A percentile compares a stretch with the other conserved stretches of the same genome.
phyloP scores from a whole-genome alignment of 2,888 invertebrate genomes.

The Brassicogethes aeneus region DNA sequence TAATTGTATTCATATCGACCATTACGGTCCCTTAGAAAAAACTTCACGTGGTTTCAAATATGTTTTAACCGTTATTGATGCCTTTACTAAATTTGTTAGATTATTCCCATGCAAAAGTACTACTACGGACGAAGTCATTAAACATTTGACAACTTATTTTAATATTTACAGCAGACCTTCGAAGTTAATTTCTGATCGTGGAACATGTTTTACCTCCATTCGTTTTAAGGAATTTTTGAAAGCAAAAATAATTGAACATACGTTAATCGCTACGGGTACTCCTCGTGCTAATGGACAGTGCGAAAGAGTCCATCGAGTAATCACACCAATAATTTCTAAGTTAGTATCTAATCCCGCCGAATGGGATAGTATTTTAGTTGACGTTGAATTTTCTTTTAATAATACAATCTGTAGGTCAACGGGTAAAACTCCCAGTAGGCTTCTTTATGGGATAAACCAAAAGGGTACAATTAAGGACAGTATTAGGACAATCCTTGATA shows the following conservation, averaged over 20 bases:
- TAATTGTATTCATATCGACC: no score
- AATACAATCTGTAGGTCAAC: conserved; percentile 10
- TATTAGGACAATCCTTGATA: neutral
- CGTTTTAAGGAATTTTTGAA: conserved; percentile 19
- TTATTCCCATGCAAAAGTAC: neutral
- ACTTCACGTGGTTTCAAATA: no score
- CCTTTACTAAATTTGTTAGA: no score
- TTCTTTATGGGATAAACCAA: neutral
- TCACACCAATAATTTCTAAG: conserved; percentile 23
- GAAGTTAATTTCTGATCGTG: conserved; percentile 14
- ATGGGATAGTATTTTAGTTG: conserved; percentile 17
- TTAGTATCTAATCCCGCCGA: conserved; percentile 11
- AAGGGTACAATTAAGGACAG: neutral
- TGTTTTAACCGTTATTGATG: no score
- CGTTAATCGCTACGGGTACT: conserved; percentile 20
- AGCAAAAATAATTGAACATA: conserved; percentile 16
- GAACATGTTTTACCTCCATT: conserved; percentile 19
- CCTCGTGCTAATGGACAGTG: conserved; percentile 28
- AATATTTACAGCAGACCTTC: neutral
- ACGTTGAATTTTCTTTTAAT: conserved; percentile 16
- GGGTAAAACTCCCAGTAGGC: conserved; percentile 8
- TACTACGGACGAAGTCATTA: neutral
- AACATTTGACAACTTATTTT: neutral
- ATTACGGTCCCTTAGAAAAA: no score
- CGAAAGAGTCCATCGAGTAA: conserved; percentile 17